Evolutionary conservation across 2,888 invertebrate species (phyloP).

Genomic region (Oasisia sp.): DNA sequence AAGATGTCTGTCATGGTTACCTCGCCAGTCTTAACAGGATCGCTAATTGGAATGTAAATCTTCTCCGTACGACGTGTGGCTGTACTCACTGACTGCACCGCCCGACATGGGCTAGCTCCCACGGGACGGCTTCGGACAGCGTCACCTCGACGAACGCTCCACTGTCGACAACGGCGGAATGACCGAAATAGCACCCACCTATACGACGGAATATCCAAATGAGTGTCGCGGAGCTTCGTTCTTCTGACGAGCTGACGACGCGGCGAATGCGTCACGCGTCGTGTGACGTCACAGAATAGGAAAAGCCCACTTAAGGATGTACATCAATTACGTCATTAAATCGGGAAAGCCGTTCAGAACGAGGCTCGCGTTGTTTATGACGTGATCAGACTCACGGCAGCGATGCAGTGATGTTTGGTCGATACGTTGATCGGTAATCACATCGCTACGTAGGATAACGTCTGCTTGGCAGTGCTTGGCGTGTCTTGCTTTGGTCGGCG

Average conservation of each 20-base stretch:
- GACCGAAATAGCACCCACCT: not conserved
- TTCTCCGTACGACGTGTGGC: not conserved
- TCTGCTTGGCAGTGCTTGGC: not conserved
- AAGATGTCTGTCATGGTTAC: too few species aligned
- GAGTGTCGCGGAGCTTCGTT: too few species aligned
- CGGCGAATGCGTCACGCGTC: constrained; percentile 3
- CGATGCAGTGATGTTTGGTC: not conserved
- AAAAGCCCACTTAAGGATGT: not conserved
- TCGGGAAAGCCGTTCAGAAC: not conserved
- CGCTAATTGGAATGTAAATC: not conserved
- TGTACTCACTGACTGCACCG: not conserved
- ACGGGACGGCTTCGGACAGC: not conserved
- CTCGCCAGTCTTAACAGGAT: not conserved
- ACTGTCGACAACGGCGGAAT: not conserved
- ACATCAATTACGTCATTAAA: constrained; percentile 1
- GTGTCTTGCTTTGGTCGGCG: not conserved
- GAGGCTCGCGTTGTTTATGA: not conserved
- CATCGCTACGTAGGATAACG: not conserved
- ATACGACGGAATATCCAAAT: too few species aligned
- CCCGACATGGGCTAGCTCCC: not conserved
- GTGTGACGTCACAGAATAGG: constrained; percentile 10
- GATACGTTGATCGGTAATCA: not conserved
- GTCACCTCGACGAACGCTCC: not conserved
- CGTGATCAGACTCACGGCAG: not conserved
- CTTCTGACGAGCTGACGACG: not conserved